phyloP scores from a whole-genome alignment of 2,888 invertebrate genomes.

The Pseudococcus longispinus region DNA sequence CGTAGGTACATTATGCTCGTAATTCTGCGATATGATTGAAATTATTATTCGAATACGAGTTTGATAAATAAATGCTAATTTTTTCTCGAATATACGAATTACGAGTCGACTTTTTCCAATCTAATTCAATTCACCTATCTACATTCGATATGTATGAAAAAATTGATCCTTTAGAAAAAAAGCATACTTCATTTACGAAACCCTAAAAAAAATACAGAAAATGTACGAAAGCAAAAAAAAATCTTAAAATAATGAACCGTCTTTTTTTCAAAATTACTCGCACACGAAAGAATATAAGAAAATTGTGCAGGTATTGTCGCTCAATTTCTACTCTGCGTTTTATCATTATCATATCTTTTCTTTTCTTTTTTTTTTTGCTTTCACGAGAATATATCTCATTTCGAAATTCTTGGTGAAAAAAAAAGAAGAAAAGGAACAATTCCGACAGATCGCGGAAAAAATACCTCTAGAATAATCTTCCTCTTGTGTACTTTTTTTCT shows the following conservation, averaged over 20 bases:
- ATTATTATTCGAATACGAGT: neutral
- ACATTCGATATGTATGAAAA: neutral
- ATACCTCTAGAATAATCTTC: neutral
- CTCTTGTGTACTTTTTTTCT: neutral
- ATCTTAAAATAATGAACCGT: neutral
- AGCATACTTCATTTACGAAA: neutral
- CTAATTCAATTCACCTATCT: neutral
- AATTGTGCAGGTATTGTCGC: neutral
- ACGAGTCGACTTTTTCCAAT: neutral
- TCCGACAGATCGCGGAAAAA: neutral
- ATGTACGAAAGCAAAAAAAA: neutral
- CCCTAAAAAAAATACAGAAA: neutral
- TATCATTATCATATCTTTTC: slow-evolving; percentile 16
- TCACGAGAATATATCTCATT: neutral
- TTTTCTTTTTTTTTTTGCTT: neutral
- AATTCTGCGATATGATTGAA: too few species aligned
- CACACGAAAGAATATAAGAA: neutral
- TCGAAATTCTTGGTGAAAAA: neutral
- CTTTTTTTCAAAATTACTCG: neutral
- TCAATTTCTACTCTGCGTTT: neutral
- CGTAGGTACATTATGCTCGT: neutral
- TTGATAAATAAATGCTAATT: neutral
- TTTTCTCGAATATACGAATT: neutral
- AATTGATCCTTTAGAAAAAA: neutral
- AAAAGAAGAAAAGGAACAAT: neutral